These are phyloP conservation scores for Leptosomus discolor DNA, from an alignment of 2,113 vertebrate species.

Conservation along the genomic window DNA sequence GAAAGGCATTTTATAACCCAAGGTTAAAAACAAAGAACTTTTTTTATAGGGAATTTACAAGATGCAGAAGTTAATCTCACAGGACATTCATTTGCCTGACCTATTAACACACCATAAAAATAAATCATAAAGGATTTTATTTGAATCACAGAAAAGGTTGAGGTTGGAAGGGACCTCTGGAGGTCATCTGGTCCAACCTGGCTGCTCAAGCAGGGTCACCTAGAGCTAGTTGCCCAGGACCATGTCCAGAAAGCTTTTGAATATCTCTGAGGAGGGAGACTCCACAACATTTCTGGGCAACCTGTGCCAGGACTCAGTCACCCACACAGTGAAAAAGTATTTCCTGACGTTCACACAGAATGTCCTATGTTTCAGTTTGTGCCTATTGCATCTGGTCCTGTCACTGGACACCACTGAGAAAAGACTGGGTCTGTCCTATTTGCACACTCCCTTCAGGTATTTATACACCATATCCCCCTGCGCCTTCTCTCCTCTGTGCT, in stretches of 20 bases:
- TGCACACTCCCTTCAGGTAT: not conserved
- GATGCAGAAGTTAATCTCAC: not conserved
- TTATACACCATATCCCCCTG: fast-evolving
- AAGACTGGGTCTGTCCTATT: not conserved
- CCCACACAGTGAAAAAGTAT: not conserved
- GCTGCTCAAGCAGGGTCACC: not conserved
- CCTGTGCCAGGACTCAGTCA: not conserved
- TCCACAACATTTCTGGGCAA: not conserved
- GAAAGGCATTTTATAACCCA: not conserved
- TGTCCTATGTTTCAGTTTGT: not conserved
- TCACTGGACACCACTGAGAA: not conserved
- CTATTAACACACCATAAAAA: not conserved
- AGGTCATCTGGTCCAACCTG: fast-evolving
- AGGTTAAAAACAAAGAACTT: not conserved
- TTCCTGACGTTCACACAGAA: not conserved
- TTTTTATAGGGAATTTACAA: not conserved
- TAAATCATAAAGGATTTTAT: not conserved
- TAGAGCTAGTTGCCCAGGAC: not conserved
- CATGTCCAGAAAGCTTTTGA: not conserved
- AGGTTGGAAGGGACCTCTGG: not conserved
- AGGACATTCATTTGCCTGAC: not conserved
- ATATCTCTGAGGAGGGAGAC: not conserved
- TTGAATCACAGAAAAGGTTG: not conserved
- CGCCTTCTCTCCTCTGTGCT: not conserved
- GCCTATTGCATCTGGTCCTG: not conserved